Evolutionary conservation across 2,113 vertebrate species (phyloP), one percentile per base, ranked within the genome.

Genomic region (Zosterops borbonicus): DNA sequence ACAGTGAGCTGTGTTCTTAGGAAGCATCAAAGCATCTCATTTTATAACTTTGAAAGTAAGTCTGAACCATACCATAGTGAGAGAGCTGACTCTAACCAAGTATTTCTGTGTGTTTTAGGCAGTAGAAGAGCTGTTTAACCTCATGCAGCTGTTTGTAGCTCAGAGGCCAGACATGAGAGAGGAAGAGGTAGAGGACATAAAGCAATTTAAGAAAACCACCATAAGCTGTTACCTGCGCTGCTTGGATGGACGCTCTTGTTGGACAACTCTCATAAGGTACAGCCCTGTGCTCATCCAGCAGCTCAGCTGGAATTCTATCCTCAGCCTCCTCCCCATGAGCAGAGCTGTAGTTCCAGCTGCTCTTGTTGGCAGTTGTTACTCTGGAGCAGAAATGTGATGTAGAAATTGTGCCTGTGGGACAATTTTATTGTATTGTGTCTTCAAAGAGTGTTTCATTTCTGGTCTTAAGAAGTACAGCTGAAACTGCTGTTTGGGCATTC

Each of bases 121-220:
- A 65, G 99, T 99, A 80, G 99, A 99, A 98, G 99, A 99, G 97
- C 98, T 99, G 6, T 99, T 99, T 96, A 99, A 99, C 96, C 97
- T 99, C 97, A 99, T 99, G 99, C 99, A 99, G 91, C 98, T 99
- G 41, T 99, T 99, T 64, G 99, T 99, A 98, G 99, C 99, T 77
- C 99, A 99, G 98, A 98, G 99, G 46, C 97, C 98, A 73, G 99
- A 99, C 96, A 99, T 99, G 99, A 98, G 99, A 91, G 99, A 99
- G 73, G 99, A 99, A 63, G 99, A 99, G 91, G 91, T 99, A 93
- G 99, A 99, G 95, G 99, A 99, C 87, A 97, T 99, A 70, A 99
- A 99, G 74, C 99, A 99, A 97, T 99, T 99, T 89, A 99, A 99
- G 98, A 99, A 99, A 97, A 99, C 99, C 80, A 99, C 99, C 91